Conservation (phyloP, 1,140 invertebrate genomes). For the Habropoda laboriosa region DNA sequence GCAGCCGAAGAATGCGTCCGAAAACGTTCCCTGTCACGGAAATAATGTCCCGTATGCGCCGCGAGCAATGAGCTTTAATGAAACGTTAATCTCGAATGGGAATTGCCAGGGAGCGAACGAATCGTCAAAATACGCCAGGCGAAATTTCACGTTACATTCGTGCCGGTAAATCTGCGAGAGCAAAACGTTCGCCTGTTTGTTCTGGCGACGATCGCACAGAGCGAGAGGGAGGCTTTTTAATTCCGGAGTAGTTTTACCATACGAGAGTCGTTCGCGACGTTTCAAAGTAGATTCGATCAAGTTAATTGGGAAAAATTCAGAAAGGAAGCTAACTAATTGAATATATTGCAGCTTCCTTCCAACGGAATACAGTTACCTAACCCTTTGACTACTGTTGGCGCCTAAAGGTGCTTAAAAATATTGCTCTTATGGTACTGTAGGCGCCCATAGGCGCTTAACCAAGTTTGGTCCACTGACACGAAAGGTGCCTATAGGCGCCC, state of each 20-base stretch:
- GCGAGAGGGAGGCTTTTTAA: neutral
- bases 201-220: neutral
- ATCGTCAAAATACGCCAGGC: neutral
- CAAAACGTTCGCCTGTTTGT: neutral
- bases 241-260: neutral
- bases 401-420: too few relatives aligned
- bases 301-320: too few relatives aligned
- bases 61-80: neutral
- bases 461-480: too few relatives aligned
- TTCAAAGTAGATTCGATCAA: too few relatives aligned
- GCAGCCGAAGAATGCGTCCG: neutral
- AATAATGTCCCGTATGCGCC: neutral
- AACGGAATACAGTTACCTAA: too few relatives aligned
- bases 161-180: neutral
- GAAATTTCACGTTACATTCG: neutral
- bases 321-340: too few relatives aligned
- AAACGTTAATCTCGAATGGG: slow-evolving; percentile 16
- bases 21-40: neutral
- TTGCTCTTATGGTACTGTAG: too few relatives aligned
- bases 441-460: too few relatives aligned
- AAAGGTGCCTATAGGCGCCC: too few relatives aligned
- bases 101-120: neutral
- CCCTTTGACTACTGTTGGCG: too few relatives aligned
- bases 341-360: too few relatives aligned
- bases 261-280: neutral